Evolutionary conservation across 2,113 vertebrate genomes (phyloP).

Genomic region (Corvus cornix): DNA sequence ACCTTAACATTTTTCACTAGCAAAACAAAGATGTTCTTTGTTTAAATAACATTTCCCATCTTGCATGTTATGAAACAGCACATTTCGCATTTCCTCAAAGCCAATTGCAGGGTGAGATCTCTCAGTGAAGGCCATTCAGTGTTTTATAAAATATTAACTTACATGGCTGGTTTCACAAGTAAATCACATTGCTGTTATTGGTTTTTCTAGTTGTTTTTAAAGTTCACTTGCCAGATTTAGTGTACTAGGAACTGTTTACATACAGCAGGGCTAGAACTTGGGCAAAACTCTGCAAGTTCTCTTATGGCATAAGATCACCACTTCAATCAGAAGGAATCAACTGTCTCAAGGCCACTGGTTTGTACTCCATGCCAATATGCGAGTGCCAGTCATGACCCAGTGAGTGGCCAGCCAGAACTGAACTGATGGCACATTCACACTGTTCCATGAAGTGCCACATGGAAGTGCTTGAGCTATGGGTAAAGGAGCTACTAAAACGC

Average conservation of each 20-base stretch:
- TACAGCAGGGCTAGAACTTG: neutral
- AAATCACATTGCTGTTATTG: neutral
- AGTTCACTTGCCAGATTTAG: neutral
- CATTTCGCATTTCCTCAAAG: constrained; percentile 21
- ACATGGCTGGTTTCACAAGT: neutral
- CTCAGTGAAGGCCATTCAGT: neutral
- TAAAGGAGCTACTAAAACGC: neutral
- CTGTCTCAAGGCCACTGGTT: neutral
- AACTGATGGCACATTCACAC: neutral
- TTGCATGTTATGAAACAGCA: constrained; percentile 40
- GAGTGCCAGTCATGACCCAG: neutral
- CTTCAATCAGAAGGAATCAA: neutral
- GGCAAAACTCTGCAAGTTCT: neutral
- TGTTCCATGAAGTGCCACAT: neutral
- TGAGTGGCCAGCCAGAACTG: neutral
- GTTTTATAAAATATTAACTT: constrained; percentile 4
- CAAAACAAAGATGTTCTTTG: constrained; percentile 35
- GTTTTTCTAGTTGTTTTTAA: neutral
- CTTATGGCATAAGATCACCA: neutral
- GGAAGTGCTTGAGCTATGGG: neutral
- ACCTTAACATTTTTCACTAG: neutral
- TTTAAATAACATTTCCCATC: constrained; percentile 19
- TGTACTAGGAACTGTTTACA: neutral
- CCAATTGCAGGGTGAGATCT: constrained; percentile 11
- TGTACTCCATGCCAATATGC: neutral